Percentiles rank a stretch among this genome's conserved stretches.
Evolutionary conservation across 2,113 vertebrate species (phyloP).

Genomic region (Alethe castanea): DNA sequence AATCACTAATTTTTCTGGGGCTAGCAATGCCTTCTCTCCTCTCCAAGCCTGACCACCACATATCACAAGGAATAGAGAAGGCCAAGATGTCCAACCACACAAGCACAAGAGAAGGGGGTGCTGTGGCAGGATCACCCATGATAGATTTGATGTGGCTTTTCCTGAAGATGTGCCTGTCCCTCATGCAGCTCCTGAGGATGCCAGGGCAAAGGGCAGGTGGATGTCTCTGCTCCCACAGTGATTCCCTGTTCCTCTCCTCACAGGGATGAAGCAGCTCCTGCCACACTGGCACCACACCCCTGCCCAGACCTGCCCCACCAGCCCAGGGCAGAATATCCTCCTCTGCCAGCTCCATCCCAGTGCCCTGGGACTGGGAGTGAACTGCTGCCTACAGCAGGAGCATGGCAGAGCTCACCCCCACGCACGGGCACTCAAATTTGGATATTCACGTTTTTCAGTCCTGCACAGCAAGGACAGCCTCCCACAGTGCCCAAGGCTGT

Average conservation of each 20-base stretch:
- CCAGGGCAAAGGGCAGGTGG: fast-evolving
- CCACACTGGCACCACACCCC: neutral
- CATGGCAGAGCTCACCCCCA: neutral
- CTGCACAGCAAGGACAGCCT: neutral
- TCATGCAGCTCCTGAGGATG: neutral
- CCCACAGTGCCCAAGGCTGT: fast-evolving
- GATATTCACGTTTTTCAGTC: neutral
- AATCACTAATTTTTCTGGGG: neutral
- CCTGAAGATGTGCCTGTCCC: neutral
- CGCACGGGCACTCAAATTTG: fast-evolving
- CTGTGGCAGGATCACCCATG: neutral
- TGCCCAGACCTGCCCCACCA: neutral
- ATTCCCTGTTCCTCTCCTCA: neutral
- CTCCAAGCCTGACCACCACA: fast-evolving
- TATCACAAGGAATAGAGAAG: neutral
- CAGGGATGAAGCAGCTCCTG: neutral
- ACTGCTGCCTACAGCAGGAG: neutral
- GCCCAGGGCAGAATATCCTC: neutral
- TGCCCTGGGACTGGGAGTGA: neutral
- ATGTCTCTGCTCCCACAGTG: neutral
- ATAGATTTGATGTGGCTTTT: neutral
- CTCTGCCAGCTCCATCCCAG: neutral
- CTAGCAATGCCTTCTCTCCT: neutral
- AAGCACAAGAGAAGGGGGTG: neutral
- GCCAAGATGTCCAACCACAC: neutral